Conservation (phyloP, 2,797 vertebrate genomes). For the Pseudochromis fuscus region DNA sequence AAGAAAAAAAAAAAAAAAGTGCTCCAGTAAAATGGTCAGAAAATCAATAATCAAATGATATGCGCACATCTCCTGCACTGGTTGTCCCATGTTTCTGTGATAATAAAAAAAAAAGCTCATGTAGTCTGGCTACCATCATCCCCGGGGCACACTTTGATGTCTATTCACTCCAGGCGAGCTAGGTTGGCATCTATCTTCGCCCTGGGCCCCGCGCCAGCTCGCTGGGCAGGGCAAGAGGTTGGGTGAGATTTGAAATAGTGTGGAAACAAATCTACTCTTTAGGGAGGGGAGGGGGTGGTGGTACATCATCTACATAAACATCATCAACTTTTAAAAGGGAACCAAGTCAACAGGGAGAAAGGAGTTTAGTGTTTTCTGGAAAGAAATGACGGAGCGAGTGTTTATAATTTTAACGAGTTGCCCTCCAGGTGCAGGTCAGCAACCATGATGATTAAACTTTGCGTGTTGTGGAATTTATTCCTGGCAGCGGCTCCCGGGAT, state of each 20-base stretch:
- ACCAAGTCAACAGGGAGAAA: constrained; percentile 65
- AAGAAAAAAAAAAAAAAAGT: no score
- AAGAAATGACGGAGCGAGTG: constrained; percentile 62
- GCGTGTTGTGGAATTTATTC: constrained; percentile 61
- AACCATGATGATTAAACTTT: constrained; percentile 70
- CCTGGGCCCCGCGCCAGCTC: constrained; percentile 46
- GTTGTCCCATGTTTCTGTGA: constrained; percentile 42
- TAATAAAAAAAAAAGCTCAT: constrained; percentile 26
- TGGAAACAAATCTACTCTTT: constrained; percentile 54
- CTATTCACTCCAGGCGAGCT: constrained; percentile 58
- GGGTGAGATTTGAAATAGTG: constrained; percentile 48
- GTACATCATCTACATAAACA: constrained; percentile 56
- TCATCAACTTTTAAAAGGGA: constrained; percentile 61
- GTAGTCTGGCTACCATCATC: constrained; percentile 39
- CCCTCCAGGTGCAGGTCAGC: constrained; percentile 61
- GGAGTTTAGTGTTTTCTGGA: constrained; percentile 51
- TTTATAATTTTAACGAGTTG: constrained; percentile 68
- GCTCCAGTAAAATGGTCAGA: constrained; percentile 23
- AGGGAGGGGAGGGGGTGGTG: constrained; percentile 19
- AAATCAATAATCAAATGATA: constrained; percentile 51
- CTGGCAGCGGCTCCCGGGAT: constrained; percentile 45
- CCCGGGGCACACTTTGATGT: constrained; percentile 62
- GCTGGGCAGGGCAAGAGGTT: constrained; percentile 59
- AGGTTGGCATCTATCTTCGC: constrained; percentile 55
- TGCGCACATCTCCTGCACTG: neutral